Percentiles rank a stretch among this genome's conserved stretches.
phyloP scores from a whole-genome alignment of 64 coral and sea anemone species.

The Montipora capricornis region DNA sequence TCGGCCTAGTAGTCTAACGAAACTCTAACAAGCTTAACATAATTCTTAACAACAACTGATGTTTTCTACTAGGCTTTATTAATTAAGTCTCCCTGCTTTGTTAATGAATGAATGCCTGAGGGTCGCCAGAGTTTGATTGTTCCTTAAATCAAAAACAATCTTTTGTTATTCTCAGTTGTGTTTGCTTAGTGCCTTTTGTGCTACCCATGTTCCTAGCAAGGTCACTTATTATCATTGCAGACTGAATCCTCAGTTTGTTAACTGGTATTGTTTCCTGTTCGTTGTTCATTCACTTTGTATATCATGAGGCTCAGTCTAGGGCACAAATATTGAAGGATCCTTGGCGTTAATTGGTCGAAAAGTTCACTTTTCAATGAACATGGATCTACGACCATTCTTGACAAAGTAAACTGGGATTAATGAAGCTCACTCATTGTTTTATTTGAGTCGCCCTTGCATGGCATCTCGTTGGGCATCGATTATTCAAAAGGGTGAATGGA shows the following conservation, averaged over 20 bases:
- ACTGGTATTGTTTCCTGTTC: conserved; percentile 40
- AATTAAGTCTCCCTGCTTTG: background rate
- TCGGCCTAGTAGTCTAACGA: background rate
- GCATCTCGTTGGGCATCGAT: background rate
- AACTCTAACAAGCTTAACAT: background rate
- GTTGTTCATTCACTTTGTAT: conserved; percentile 2
- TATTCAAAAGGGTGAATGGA: background rate
- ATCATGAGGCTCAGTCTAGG: background rate
- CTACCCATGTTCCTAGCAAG: background rate
- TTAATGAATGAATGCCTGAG: conserved; percentile 24
- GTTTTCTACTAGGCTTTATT: background rate
- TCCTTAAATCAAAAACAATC: conserved; percentile 22
- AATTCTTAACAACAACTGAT: background rate
- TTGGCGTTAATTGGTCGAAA: background rate
- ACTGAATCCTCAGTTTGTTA: background rate
- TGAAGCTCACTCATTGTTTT: conserved; percentile 1
- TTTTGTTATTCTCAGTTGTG: conserved; percentile 7
- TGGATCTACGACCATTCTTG: background rate
- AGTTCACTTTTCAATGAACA: conserved; percentile 1
- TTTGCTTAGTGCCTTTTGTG: conserved; percentile 23
- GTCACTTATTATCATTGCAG: background rate
- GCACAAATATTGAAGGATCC: background rate
- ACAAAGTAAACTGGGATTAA: conserved; percentile 18
- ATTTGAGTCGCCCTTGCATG: background rate
- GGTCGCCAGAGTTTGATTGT: conserved; percentile 3